Conservation (phyloP, 2,888 invertebrate species). For the Diadegma fenestrale region DNA sequence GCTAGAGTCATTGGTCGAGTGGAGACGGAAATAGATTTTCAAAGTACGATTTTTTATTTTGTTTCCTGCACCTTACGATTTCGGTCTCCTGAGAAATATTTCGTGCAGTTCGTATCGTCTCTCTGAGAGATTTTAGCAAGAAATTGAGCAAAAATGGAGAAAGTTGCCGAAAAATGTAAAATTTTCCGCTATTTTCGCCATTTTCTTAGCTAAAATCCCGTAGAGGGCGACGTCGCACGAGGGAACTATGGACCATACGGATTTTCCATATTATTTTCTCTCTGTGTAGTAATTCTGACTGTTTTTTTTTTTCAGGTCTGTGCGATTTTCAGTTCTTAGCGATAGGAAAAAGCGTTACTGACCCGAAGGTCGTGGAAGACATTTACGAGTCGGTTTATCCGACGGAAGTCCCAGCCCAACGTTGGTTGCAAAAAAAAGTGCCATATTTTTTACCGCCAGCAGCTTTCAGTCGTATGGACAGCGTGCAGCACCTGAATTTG, state of each 20-base stretch:
- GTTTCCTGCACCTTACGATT: no score
- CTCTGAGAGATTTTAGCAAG: no score
- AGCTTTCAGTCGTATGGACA: slow-evolving; percentile 92
- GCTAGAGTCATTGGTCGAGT: slow-evolving; percentile 88
- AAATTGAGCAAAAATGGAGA: no score
- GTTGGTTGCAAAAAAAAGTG: slow-evolving; percentile 87
- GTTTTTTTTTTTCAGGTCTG: slow-evolving; percentile 87
- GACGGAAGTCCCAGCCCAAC: slow-evolving; percentile 85
- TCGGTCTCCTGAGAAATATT: neutral
- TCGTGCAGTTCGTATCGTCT: neutral
- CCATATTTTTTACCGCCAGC: slow-evolving; percentile 91
- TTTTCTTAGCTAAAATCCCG: no score
- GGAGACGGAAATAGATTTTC: slow-evolving; percentile 88
- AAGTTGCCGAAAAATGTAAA: no score
- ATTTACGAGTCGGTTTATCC: slow-evolving; percentile 89
- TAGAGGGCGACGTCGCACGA: no score
- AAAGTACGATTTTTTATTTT: slow-evolving; percentile 86
- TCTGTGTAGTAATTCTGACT: no score
- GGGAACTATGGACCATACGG: no score
- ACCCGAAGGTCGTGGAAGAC: slow-evolving; percentile 86
- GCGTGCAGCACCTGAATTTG: slow-evolving; percentile 82
- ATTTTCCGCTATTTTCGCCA: no score
- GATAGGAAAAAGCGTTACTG: slow-evolving; percentile 85
- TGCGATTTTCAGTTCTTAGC: slow-evolving; percentile 98
- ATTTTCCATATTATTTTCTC: no score